Base-by-base conservation (phyloP, 2,113 vertebrate genomes). In the Erythrocebus patas region DNA sequence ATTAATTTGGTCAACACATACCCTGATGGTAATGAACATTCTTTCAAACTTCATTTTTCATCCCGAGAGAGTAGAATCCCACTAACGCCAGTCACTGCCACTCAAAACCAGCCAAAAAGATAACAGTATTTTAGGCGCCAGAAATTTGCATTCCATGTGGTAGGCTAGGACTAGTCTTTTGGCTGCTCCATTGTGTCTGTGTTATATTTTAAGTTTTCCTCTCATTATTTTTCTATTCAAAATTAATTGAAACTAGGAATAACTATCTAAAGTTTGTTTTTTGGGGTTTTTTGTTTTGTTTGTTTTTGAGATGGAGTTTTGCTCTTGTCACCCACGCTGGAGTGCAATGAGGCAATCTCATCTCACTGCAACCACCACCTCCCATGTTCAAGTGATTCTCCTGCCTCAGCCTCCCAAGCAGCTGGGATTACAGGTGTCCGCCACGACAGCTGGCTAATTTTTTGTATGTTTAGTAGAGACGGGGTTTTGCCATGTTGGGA, bases 41-140 rank as follows among this genome's bases (percentile, higher is more conserved):
- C 98, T 98, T 99, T 98, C 98, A 98, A 98, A 99, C 98, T 98
- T 99, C 98, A 99, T 99, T 99, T 99, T 99, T 99, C 98, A 99
- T 98, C 96, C 92, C 85, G 95, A n/a, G 84, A 95, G 92, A 98
- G 94, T 95, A 96, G 85, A 98, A 98, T 98, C 98, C 98, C 98
- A 98, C 98, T 97, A 98, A 98, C 98, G 96, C 98, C 98, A 98
- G 98, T 97, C 96, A 97, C 87, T 96, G 97, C 91, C 97, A 85
- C 95, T 98, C 97, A 95, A 96, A 97, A 98, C 96, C 89, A 98
- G 98, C 95, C 97, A 98, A 97, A 98, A 98, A 98, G 98, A 99
- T 98, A 98, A 98, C 94, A 90, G 87, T 97, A 98, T 90, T 97
- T 97, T 97, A 98, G 97, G 87, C 92, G 61, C 61, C 95, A 1